Evolutionary conservation across 2,797 vertebrate genomes (phyloP), one percentile per base, ranked within the genome.

Genomic region (Onychomys arenicola): DNA sequence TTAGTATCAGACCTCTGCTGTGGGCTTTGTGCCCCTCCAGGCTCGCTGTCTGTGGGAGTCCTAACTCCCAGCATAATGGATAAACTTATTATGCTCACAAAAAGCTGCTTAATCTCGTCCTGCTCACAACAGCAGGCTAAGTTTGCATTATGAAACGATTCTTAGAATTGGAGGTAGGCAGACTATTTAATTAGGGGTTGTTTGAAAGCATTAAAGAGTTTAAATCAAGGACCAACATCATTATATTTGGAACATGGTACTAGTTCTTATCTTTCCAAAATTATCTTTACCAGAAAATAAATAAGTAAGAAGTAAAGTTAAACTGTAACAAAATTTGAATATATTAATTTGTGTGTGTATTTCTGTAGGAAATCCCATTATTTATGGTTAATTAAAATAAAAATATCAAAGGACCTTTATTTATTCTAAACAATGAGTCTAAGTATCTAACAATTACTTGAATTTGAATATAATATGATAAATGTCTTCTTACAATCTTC

Each of bases 341-440:
- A 94, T 93, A 43, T 90, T 96, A 98, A 57, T 5, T 32, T 65
- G 29, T 67, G 23, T 73, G 9, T 73, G 21, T 71, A 8, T 23
- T 73, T 25, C 32, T 95, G 40, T 91, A 97, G 94, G 85, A n/a
- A 91, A 91, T 65, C 71, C 82, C 84, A 96, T 98, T 98, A 97
- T 97, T 98, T 98, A 89, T 95, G 27, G 88, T 97, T 98, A 98
- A 97, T 98, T 98, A 98, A 97, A 98, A 98, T 98, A 95, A 98
- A 97, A 55, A 17, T 89, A 92, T 34, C 10, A 98, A 98, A 97
- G 97, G 94, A 59, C 12, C 93, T 93, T 95, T 4, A 59, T 93
- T 84, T 94, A 85, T 46, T 83, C 12, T 84, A 95, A 97, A 65
- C 40, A 81, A 34, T 34, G 82, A 32, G 40, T 97, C 90, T 89